These are phyloP conservation scores for Tetranychus truncatus DNA, from an alignment of 2,888 invertebrate genomes.

Conservation along the genomic window DNA sequence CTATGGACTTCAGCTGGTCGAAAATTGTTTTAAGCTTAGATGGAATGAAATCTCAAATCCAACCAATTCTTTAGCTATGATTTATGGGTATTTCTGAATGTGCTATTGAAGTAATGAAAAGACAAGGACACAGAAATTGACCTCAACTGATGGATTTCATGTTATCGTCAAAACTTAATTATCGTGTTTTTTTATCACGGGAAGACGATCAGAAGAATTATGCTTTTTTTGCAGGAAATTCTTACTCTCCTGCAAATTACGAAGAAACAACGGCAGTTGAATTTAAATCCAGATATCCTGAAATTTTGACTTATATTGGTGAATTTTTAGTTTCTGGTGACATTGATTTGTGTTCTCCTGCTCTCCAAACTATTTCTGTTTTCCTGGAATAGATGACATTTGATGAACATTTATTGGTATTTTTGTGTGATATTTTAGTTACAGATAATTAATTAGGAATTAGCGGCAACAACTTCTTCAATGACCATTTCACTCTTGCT, in stretches of 20 bases:
- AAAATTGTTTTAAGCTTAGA: conserved; percentile 68
- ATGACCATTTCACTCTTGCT: not conserved
- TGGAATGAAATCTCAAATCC: conserved; percentile 59
- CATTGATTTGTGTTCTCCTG: conserved; percentile 41
- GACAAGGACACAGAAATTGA: conserved; percentile 97
- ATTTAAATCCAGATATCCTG: conserved; percentile 7
- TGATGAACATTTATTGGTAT: conserved; percentile 10
- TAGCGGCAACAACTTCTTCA: not conserved
- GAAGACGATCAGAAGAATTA: conserved; percentile 58
- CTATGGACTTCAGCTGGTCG: conserved; percentile 77
- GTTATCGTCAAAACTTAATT: not conserved
- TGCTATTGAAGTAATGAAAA: conserved; percentile 87
- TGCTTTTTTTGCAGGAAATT: too few species aligned
- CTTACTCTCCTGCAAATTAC: conserved; percentile 15
- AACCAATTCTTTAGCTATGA: conserved; percentile 11
- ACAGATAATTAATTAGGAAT: not conserved
- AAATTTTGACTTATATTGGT: conserved; percentile 14
- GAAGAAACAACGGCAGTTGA: conserved; percentile 17
- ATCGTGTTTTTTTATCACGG: conserved; percentile 58
- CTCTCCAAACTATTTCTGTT: conserved; percentile 60
- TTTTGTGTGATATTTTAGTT: not conserved
- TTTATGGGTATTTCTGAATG: conserved; percentile 45
- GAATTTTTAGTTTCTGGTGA: conserved; percentile 13
- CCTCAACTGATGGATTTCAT: conserved; percentile 48
- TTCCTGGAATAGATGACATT: conserved; percentile 77